Percentiles rank a stretch among this genome's conserved stretches.
These are phyloP conservation scores for Tragelaphus strepsiceros DNA, from an alignment of 2,113 vertebrate genomes.

Conservation along the genomic window DNA sequence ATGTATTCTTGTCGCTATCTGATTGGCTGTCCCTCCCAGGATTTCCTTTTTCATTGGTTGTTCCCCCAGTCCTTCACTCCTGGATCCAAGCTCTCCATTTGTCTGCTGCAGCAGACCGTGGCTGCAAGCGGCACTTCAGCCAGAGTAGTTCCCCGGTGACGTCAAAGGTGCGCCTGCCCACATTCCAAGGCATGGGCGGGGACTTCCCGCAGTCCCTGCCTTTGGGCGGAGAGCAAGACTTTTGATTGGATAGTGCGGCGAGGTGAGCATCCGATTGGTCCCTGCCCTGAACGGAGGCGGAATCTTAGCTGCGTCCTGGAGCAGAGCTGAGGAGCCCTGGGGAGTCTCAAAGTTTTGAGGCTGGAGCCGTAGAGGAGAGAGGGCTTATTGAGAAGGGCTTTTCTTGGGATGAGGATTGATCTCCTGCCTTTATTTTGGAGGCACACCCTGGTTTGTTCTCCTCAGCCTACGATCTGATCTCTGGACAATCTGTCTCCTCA, in stretches of 20 bases:
- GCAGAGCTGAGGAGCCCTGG: background rate
- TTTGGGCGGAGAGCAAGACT: background rate
- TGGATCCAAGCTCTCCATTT: conserved; percentile 46
- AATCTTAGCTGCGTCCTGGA: background rate
- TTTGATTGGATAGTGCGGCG: background rate
- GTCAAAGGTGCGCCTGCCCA: conserved; percentile 44
- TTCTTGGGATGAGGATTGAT: background rate
- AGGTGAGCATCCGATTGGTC: conserved; percentile 38
- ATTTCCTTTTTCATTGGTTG: background rate
- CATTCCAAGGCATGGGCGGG: conserved; percentile 71
- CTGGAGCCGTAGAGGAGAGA: background rate
- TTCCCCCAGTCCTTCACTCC: background rate
- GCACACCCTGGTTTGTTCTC: background rate
- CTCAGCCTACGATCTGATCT: background rate
- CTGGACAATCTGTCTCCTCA: background rate
- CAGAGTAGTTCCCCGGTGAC: conserved; percentile 32
- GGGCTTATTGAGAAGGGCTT: background rate
- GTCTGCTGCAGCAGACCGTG: background rate
- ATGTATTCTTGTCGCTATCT: conserved; percentile 82
- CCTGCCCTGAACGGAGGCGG: background rate
- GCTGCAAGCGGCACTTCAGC: fast-evolving
- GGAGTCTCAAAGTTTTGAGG: conserved; percentile 64
- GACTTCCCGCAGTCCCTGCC: background rate
- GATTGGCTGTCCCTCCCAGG: conserved; percentile 51
- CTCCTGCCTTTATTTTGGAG: background rate